These are phyloP conservation scores for Clarias magur DNA, from an alignment of 2,113 vertebrate species.

Conservation along the genomic window DNA sequence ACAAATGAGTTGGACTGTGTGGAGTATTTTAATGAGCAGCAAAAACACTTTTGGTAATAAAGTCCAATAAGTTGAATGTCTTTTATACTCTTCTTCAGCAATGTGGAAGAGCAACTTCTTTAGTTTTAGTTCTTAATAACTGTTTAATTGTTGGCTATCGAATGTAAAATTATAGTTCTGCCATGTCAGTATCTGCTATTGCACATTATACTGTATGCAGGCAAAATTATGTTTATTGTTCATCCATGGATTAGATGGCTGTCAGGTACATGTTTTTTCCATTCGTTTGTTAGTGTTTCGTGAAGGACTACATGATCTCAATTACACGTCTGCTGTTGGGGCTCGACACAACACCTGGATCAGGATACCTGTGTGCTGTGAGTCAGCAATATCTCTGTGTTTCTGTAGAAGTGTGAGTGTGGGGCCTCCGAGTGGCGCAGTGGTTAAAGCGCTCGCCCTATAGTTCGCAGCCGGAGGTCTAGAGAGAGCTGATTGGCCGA, in stretches of 20 bases:
- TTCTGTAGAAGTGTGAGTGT: neutral
- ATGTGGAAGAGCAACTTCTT: neutral
- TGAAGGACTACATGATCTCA: constrained; percentile 98
- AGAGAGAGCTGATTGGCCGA: too few relatives aligned
- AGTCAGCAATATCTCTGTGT: constrained; percentile 58
- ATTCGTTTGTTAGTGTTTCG: constrained; percentile 84
- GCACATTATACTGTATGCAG: neutral
- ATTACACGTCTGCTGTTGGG: constrained; percentile 90
- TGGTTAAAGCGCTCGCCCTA: too few relatives aligned
- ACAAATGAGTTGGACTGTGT: neutral
- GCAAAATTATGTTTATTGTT: neutral
- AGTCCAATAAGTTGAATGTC: neutral
- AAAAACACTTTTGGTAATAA: neutral
- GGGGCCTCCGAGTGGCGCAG: too few relatives aligned
- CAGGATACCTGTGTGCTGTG: constrained; percentile 91
- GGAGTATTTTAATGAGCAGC: neutral
- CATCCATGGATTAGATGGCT: neutral
- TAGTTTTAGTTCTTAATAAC: neutral
- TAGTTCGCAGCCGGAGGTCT: too few relatives aligned
- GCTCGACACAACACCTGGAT: constrained; percentile 91
- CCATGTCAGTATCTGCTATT: neutral
- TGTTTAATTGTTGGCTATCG: neutral
- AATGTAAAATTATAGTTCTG: neutral
- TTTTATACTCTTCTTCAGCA: neutral
- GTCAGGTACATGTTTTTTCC: constrained; percentile 12